Percentiles rank a stretch among this genome's conserved stretches.
Evolutionary conservation across 2,888 invertebrate species (phyloP).

Genomic region (Drosophila formosana): DNA sequence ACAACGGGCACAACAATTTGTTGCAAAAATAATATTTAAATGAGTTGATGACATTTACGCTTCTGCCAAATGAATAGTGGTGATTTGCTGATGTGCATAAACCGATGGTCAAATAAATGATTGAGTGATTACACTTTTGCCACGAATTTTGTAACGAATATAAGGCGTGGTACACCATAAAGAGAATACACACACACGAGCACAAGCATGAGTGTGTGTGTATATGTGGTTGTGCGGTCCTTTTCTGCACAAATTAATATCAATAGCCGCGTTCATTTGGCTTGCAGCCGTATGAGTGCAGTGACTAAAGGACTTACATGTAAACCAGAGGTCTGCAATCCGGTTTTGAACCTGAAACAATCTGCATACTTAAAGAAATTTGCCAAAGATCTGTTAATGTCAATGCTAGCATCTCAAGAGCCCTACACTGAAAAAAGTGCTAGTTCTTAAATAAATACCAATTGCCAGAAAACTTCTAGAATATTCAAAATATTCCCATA

Average conservation of each 20-base stretch:
- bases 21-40: conserved; percentile 1
- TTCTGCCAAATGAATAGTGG: background rate
- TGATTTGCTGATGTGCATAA: conserved; percentile 1
- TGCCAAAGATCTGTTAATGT: too few relatives aligned
- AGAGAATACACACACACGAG: background rate
- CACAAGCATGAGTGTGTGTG: too few relatives aligned
- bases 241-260: background rate
- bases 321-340: too few relatives aligned
- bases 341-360: too few relatives aligned
- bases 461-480: too few relatives aligned
- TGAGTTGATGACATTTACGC: background rate
- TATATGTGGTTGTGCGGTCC: background rate
- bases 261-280: background rate
- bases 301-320: too few relatives aligned
- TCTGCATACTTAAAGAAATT: too few relatives aligned
- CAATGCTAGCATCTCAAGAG: too few relatives aligned
- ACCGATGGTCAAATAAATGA: background rate
- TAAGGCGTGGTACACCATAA: background rate
- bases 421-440: too few relatives aligned
- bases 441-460: too few relatives aligned
- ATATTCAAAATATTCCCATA: too few relatives aligned
- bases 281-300: too few relatives aligned
- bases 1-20: background rate
- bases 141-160: background rate
- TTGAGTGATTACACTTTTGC: conserved; percentile 1